Base-by-base conservation (phyloP, 2,888 invertebrate species). In the Tetragnatha montana region DNA sequence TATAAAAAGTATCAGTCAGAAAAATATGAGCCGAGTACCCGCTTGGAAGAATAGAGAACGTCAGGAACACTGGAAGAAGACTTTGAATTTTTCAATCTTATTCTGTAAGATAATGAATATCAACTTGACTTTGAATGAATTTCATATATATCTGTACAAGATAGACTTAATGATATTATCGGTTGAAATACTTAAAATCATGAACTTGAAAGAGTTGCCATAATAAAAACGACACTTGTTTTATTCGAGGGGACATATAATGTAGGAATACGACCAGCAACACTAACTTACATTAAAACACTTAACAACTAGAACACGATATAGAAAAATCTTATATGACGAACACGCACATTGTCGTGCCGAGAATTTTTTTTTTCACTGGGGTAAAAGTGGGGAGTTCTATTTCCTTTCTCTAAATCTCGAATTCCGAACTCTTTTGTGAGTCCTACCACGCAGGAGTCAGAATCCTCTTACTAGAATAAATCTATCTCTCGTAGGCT, bases 1-100 rank as follows among this genome's bases (percentile, higher is more conserved):
- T 88, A 88, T 78, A 88, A 83, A 86, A 88, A 79, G 69, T 73
- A 79, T 87, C 19, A 50, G 21, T 49, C 71, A 80, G 80, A 80
- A 71, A 88, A 47, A 88, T 83, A 68, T 73, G 79, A 79, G 47
- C 12, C 14, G 19, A 70, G 19, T 83, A 88, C 88, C 88, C 88
- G 88, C 73, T 88, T 88, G 12, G 47, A 82, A 22, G 47, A 76
- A 75, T 70, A 76, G 35, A 78, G 75, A 88, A 35, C 10, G 17
- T 35, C 71, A 88, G 83, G 79, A 83, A 88, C 88, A 79, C 79
- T 49, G 73, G 19, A 73, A 69, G 74, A 79, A 78, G 82, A 82
- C 82, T 82, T 82, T 82, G 82, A 82, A 74, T 82, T 19, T 82
- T 19, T n/a, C 14, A 60, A 60, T 17, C 35, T 35, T 35, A 17